Evolutionary conservation across 2,888 invertebrate genomes (phyloP).

Genomic region (Eupeodes latifasciatus): DNA sequence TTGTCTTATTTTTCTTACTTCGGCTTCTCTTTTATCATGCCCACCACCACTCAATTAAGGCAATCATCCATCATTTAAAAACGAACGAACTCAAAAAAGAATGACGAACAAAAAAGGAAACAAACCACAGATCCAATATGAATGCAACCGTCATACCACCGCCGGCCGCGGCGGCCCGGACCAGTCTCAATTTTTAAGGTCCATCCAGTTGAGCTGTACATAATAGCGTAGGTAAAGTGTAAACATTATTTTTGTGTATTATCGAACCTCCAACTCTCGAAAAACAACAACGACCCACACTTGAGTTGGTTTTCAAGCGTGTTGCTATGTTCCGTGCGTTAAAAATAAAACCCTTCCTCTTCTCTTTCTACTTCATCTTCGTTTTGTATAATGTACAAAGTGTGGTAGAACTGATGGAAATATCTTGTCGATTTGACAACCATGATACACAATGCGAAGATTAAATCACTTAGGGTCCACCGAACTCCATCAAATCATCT

Average conservation of each 20-base stretch:
- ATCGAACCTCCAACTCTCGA: not conserved
- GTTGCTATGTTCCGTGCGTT: slow-evolving; percentile 9
- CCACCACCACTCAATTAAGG: slow-evolving; percentile 75
- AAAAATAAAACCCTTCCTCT: not conserved
- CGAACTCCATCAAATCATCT: slow-evolving; percentile 3
- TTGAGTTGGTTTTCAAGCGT: slow-evolving; percentile 33
- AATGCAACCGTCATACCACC: not conserved
- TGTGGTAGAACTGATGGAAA: slow-evolving; percentile 52
- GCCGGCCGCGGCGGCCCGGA: not conserved
- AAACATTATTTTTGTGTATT: not conserved
- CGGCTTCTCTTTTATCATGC: slow-evolving; percentile 61
- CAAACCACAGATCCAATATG: slow-evolving; percentile 13
- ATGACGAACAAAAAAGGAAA: not conserved
- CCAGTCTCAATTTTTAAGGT: slow-evolving; percentile 45
- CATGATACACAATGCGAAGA: slow-evolving; percentile 37
- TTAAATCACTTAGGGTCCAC: slow-evolving; percentile 29
- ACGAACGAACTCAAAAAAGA: not conserved
- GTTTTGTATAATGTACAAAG: too few relatives aligned
- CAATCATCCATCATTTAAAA: slow-evolving; percentile 73
- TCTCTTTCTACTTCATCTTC: not conserved
- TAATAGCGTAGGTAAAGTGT: not conserved
- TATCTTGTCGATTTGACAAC: slow-evolving; percentile 71
- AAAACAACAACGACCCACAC: slow-evolving; percentile 55
- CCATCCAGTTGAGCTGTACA: not conserved
- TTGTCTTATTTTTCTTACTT: slow-evolving; percentile 25